These are phyloP conservation scores for Eutolmus rufibarbis DNA, from an alignment of 2,888 invertebrate genomes.

Conservation along the genomic window DNA sequence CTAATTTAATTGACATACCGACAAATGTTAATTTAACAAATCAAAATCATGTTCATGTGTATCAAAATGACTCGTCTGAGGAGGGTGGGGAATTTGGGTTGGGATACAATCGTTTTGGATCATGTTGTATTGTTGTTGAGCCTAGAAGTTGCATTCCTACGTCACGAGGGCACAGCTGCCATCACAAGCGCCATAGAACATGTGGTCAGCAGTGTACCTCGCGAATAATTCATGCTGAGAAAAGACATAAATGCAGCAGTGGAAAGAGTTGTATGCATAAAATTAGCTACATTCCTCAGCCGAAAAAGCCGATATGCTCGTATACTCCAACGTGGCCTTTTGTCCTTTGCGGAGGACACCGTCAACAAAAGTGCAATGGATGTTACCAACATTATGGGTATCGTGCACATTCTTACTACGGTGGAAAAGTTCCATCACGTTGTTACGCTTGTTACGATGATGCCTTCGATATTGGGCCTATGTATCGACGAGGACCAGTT, in stretches of 20 bases:
- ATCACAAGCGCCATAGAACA: slow-evolving; percentile 53
- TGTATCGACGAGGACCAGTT: slow-evolving; percentile 48
- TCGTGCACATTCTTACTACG: slow-evolving; percentile 41
- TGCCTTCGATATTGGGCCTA: slow-evolving; percentile 45
- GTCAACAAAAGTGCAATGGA: slow-evolving; percentile 44
- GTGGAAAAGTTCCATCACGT: background rate
- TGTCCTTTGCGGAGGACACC: slow-evolving; percentile 46
- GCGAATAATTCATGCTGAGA: slow-evolving; percentile 54
- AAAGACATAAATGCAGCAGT: slow-evolving; percentile 11
- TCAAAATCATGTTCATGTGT: slow-evolving; percentile 55
- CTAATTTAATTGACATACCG: slow-evolving; percentile 46
- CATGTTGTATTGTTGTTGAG: slow-evolving; percentile 57
- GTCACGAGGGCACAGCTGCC: slow-evolving; percentile 49
- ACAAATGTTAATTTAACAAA: slow-evolving; percentile 50
- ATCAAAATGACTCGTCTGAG: slow-evolving; percentile 54
- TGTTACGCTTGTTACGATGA: slow-evolving; percentile 48
- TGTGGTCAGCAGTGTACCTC: slow-evolving; percentile 58
- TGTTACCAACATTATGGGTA: slow-evolving; percentile 49
- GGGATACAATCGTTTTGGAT: slow-evolving; percentile 56
- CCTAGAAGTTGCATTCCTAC: slow-evolving; percentile 48
- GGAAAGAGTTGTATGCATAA: slow-evolving; percentile 28
- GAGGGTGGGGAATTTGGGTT: slow-evolving; percentile 59
- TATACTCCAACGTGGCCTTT: slow-evolving; percentile 47
- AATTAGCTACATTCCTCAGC: slow-evolving; percentile 47
- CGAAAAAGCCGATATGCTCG: slow-evolving; percentile 42